Evolutionary conservation across 2,888 invertebrate species (phyloP), one percentile per base, ranked within the genome.

Genomic region (Tipula lateralis): DNA sequence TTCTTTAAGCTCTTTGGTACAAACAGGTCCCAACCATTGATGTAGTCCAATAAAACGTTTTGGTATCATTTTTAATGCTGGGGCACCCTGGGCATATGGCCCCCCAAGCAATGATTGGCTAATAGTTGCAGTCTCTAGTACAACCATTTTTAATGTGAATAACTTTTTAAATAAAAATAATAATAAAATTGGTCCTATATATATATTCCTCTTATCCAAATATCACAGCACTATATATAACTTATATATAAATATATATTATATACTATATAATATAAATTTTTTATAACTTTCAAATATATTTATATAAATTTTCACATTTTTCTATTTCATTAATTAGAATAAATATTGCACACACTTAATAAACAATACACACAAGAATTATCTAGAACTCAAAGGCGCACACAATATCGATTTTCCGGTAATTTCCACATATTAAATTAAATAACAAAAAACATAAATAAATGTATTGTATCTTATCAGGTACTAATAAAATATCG

Each of bases 11-110:
- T 96, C 95, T 92, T 96, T 96, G 89, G 93, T 91, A 87, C 95
- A 93, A 88, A 94, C 92, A 87, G 96, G 96, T 89, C 96, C 95
- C 89, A 96, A 92, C 96, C 96, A 96, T 91, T 96, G 96, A 91
- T 97, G 97, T 90, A 96, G 93, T 92, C 95, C 96, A 90, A 96
- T 95, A 91, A 95, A 96, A 89, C 96, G 93, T 92, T 96, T 96
- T 89, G 96, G 96, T 91, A 96, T 93, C 92, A 96, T 94, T 93
- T 97, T 97, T 90, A 96, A 92, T 87, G 96, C 95, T 88, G 95
- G 94, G 88, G 95, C 94, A 87, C 95, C 93, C 90, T 95, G 95
- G 88, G 95, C 94, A 91, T 95, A 96, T 86, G 94, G 93, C 86
- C 94, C 93, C 90, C 96, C 96, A 89, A 96, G 91, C 87, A 94